Evolutionary conservation across 2,797 vertebrate genomes (phyloP).

Genomic region (Scolopax rusticola): DNA sequence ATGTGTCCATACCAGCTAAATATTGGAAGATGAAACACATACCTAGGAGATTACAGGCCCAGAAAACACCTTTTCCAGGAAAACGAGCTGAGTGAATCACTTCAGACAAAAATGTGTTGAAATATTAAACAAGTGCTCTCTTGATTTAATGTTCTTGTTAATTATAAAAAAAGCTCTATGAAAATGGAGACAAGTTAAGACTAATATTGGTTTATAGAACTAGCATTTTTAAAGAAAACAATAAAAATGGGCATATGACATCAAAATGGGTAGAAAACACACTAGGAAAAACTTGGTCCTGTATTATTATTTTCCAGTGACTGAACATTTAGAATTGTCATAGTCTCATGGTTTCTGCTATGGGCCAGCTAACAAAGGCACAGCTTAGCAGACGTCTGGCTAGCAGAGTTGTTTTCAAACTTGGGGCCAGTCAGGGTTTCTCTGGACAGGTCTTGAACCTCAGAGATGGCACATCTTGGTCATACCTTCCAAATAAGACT

Average conservation of each 20-base stretch:
- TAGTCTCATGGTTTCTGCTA: neutral
- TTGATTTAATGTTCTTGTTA: conserved; percentile 71
- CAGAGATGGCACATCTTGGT: neutral
- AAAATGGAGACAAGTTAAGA: conserved; percentile 67
- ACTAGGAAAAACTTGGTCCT: neutral
- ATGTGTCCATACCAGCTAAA: conserved; percentile 53
- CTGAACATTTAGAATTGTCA: neutral
- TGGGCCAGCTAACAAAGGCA: neutral
- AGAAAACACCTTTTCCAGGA: conserved; percentile 78
- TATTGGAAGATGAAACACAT: conserved; percentile 77
- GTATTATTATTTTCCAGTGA: neutral
- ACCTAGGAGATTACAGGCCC: conserved; percentile 67
- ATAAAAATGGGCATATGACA: neutral
- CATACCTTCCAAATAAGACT: neutral
- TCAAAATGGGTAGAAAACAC: neutral
- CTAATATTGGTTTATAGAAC: conserved; percentile 46
- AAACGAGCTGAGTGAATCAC: conserved; percentile 61
- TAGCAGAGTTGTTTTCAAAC: neutral
- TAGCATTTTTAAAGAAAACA: conserved; percentile 43
- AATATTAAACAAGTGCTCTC: conserved; percentile 74
- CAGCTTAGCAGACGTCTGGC: neutral
- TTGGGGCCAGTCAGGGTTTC: neutral
- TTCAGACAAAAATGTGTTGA: conserved; percentile 68
- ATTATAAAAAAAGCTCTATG: conserved; percentile 56
- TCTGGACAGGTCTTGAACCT: neutral